A percentile compares a stretch with the other conserved stretches of the same genome.
phyloP scores from a whole-genome alignment of 1,140 invertebrate genomes.

The Zaprionus gabonicus region DNA sequence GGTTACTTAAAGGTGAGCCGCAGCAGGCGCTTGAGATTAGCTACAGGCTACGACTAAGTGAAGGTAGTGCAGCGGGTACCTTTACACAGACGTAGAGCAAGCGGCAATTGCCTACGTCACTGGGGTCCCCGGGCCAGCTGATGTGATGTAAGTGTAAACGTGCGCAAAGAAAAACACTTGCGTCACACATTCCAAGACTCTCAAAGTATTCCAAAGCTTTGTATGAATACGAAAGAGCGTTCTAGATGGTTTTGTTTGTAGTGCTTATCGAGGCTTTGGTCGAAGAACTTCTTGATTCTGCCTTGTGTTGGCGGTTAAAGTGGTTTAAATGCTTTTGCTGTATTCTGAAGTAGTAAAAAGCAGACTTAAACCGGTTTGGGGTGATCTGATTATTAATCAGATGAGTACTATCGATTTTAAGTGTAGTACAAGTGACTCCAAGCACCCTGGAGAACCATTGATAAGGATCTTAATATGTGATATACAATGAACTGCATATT shows the following conservation, averaged over 20 bases:
- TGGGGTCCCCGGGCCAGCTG: conserved; percentile 29
- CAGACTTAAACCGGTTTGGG: too few species aligned
- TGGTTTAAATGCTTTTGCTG: not conserved
- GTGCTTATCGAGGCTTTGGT: not conserved
- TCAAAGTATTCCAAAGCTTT: not conserved
- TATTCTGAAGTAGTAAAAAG: too few species aligned
- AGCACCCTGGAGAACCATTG: too few species aligned
- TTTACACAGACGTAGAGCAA: not conserved
- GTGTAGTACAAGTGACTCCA: too few species aligned
- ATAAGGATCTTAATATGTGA: too few species aligned
- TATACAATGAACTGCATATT: too few species aligned
- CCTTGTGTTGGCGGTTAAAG: too few species aligned
- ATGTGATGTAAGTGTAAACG: conserved; percentile 43
- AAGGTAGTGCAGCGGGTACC: not conserved
- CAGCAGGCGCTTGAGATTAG: conserved; percentile 16
- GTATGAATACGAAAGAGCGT: not conserved
- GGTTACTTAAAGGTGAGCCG: conserved; percentile 77
- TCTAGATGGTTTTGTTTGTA: not conserved
- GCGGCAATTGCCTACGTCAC: conserved; percentile 54
- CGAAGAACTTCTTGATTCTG: too few species aligned
- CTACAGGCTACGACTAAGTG: not conserved
- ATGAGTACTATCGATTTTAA: too few species aligned
- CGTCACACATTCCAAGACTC: not conserved
- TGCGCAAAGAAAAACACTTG: conserved; percentile 7
- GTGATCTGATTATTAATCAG: too few species aligned